Conservation (phyloP, 1,140 invertebrate species). For the Panulirus ornatus region DNA sequence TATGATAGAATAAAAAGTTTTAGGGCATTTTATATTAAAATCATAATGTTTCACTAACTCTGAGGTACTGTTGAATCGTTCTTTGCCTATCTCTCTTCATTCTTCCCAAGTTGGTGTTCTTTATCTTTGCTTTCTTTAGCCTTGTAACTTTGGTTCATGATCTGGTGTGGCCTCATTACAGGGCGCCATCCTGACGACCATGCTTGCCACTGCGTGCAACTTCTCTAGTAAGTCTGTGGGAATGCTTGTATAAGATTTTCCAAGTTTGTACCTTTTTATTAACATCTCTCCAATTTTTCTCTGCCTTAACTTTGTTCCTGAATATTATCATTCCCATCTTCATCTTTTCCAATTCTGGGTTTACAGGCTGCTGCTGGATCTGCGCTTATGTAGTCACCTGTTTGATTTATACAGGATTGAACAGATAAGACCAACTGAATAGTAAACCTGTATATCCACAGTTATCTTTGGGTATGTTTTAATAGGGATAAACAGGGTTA, state of each 20-base stretch:
- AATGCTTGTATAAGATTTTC: constrained; percentile 69
- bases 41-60: background rate
- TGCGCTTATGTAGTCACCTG: constrained; percentile 64
- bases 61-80: constrained; percentile 17
- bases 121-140: constrained; percentile 45
- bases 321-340: constrained; percentile 63
- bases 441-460: constrained; percentile 63
- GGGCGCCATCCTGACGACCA: constrained; percentile 75
- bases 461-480: constrained; percentile 44
- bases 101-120: constrained; percentile 32
- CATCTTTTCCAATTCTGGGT: constrained; percentile 52
- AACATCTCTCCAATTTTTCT: constrained; percentile 55
- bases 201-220: constrained; percentile 75
- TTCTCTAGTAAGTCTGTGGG: constrained; percentile 75
- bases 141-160: constrained; percentile 60
- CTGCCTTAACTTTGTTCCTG: constrained; percentile 40
- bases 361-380: constrained; percentile 72
- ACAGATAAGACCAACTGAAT: constrained; percentile 52
- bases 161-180: constrained; percentile 71
- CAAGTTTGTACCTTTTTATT: constrained; percentile 65
- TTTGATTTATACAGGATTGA: constrained; percentile 54
- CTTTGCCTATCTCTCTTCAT: constrained; percentile 34
- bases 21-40: no score
- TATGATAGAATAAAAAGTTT: no score
- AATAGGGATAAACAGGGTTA: constrained; percentile 54